phyloP scores from a whole-genome alignment of 2,888 invertebrate species.

The Cantharis rustica region DNA sequence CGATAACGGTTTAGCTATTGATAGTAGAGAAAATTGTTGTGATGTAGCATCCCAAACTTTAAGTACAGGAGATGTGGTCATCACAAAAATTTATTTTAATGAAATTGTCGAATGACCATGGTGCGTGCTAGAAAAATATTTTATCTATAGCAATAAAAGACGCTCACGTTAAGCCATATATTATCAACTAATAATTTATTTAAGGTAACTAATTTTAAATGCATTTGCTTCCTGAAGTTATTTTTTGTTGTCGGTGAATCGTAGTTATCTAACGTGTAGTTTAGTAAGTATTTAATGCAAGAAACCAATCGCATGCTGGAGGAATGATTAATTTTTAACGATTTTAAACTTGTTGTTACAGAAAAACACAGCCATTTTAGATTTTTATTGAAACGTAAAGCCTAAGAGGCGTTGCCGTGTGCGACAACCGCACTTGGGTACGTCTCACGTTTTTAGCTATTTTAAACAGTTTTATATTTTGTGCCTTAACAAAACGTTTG shows the following conservation, averaged over 20 bases:
- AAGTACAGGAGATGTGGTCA: conserved; percentile 91
- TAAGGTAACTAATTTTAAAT: neutral
- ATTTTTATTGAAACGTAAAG: neutral
- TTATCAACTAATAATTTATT: neutral
- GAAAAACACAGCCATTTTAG: neutral
- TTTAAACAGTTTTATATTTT: neutral
- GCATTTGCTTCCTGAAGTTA: neutral
- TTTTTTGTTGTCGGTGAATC: neutral
- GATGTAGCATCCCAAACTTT: conserved; percentile 80
- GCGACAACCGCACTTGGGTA: neutral
- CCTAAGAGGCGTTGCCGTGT: neutral
- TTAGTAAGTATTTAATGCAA: neutral
- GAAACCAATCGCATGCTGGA: neutral
- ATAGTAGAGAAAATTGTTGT: conserved; percentile 55
- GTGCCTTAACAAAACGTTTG: neutral
- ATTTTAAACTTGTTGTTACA: neutral
- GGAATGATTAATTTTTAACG: neutral
- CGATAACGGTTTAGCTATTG: conserved; percentile 52
- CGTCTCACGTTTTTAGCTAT: neutral
- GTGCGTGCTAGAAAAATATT: neutral
- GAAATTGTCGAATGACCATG: conserved; percentile 44
- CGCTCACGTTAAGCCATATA: neutral
- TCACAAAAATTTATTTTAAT: conserved; percentile 74
- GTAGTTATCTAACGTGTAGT: neutral
- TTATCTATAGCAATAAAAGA: neutral